These are phyloP conservation scores for Copidosoma aretas DNA, from an alignment of 2,888 invertebrate genomes.

Conservation along the genomic window DNA sequence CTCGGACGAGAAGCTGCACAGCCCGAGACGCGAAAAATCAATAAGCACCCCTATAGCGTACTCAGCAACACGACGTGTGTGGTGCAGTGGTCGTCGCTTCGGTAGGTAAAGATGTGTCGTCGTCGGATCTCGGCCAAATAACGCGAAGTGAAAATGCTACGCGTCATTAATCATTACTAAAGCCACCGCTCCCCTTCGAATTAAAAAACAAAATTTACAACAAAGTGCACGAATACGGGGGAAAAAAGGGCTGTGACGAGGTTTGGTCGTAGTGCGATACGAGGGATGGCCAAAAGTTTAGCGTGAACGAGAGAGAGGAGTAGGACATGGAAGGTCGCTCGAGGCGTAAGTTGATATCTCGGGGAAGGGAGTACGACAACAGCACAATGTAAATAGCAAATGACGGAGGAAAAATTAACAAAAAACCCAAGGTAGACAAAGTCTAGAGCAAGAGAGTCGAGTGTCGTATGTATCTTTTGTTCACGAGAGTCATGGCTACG, in stretches of 20 bases:
- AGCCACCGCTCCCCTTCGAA: no score
- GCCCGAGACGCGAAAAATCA: slow-evolving; percentile 47
- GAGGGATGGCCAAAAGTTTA: neutral
- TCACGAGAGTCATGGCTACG: no score
- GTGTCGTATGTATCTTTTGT: no score
- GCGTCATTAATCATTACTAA: neutral
- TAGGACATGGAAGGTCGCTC: slow-evolving; percentile 5
- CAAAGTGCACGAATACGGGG: no score
- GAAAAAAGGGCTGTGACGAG: no score
- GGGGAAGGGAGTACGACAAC: neutral
- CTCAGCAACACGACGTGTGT: slow-evolving; percentile 28
- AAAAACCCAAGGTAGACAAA: no score
- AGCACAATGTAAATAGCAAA: slow-evolving; percentile 35
- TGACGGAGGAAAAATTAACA: no score
- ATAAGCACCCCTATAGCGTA: slow-evolving; percentile 48
- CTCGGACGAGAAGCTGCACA: neutral
- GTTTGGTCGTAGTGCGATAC: no score
- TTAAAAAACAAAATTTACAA: no score
- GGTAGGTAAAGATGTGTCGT: slow-evolving; percentile 38
- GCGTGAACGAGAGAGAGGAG: neutral
- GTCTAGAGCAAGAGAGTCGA: no score
- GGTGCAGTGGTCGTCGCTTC: slow-evolving; percentile 27
- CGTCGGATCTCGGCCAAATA: neutral
- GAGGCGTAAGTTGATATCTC: slow-evolving; percentile 11
- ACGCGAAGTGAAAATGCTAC: neutral